Evolutionary conservation across 2,797 vertebrate species (phyloP).

Genomic region (Sebastes cheni): DNA sequence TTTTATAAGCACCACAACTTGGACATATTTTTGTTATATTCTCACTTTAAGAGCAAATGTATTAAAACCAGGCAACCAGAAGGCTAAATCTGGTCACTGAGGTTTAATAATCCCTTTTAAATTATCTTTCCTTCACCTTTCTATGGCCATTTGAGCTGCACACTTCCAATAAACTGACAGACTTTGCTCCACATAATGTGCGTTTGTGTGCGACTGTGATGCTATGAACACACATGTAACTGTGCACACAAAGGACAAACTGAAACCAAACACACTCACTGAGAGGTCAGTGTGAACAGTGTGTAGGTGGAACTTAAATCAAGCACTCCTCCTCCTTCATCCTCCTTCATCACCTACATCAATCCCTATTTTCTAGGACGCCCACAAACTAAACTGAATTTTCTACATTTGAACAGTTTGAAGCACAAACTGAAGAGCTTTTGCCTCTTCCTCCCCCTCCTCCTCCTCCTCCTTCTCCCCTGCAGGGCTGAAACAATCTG

Average conservation of each 20-base stretch:
- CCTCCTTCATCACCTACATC: background rate
- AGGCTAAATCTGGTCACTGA: background rate
- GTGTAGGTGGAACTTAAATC: background rate
- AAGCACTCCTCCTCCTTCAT: background rate
- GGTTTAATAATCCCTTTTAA: no score
- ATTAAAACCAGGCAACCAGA: background rate
- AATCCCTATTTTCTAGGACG: background rate
- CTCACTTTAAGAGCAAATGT: background rate
- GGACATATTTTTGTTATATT: no score
- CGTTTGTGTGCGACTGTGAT: background rate
- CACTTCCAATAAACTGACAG: background rate
- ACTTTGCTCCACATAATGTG: background rate
- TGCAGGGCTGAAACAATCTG: constrained; percentile 25
- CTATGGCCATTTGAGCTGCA: background rate
- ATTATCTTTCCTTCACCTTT: no score
- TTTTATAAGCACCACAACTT: background rate
- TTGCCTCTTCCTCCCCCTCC: background rate
- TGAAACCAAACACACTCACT: background rate
- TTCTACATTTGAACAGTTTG: background rate
- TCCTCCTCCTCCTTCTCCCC: background rate
- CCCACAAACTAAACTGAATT: background rate
- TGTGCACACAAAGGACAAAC: background rate
- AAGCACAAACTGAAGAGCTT: background rate
- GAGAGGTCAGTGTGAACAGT: background rate
- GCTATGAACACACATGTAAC: background rate